Evolutionary conservation across 1,140 invertebrate genomes (phyloP), one percentile per base, ranked within the genome.

Genomic region (Caenorhabditis brenneri): DNA sequence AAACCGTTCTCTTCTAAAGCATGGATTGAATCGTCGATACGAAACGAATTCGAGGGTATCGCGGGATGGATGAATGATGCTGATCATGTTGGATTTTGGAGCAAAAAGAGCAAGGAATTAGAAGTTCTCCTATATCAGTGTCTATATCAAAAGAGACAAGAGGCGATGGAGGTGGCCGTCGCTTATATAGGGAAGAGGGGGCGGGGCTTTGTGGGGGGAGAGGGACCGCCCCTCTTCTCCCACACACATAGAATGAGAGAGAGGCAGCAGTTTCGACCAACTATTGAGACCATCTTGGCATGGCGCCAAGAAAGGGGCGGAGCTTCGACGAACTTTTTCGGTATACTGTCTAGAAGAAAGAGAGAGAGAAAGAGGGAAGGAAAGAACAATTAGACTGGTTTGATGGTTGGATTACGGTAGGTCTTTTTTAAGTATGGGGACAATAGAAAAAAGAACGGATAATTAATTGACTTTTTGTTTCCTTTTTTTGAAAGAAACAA

Each of bases 61-160:
- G 42, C 81, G 78, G 49, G 80, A 79, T 60, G 85, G 85, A 74
- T 86, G 85, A n/a, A 86, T 83, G 58, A 86, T 86, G 82, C 85
- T 86, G 82, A 86, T 86, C 85, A 86, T 86, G n/a, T 22, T 80
- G 39, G 49, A n/a, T n/a, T 27, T 51, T 15, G 31, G 15, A 51
- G 49, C n/a, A n/a, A n/a, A n/a, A n/a, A n/a, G n/a, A n/a, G n/a
- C n/a, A n/a, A n/a, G n/a, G n/a, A n/a, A n/a, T n/a, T n/a, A n/a
- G n/a, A n/a, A n/a, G n/a, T n/a, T 31, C 6, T n/a, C 5, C n/a
- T 82, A 42, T 24, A 27, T 69, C 58, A 46, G 48, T 69, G n/a
- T n/a, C n/a, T n/a, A n/a, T 51, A 48, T 31, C 24, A 27, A 9
- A 22, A 16, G 24, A 19, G 22, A 42, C 16, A 78, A n/a, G 42